Percentiles rank a stretch among this genome's conserved stretches.
Evolutionary conservation across 2,797 vertebrate genomes (phyloP).

Genomic region (Muscicapa comitata): DNA sequence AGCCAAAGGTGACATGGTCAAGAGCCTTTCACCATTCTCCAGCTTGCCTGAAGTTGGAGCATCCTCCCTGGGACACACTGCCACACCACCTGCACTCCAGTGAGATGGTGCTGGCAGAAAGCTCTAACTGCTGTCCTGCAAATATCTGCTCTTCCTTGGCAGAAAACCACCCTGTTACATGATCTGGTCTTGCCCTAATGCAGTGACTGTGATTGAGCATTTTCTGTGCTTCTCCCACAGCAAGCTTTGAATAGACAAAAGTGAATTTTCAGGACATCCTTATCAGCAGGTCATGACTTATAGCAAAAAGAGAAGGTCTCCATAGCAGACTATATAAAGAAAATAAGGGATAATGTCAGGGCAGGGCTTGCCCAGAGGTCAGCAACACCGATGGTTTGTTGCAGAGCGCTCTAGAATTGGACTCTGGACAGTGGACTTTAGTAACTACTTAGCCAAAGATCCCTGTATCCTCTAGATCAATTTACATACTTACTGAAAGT

Average conservation of each 20-base stretch:
- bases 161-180: not conserved
- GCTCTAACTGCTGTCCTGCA: not conserved
- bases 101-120: not conserved
- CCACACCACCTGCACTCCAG: accelerated
- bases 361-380: not conserved
- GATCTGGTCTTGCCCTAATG: not conserved
- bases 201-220: not conserved
- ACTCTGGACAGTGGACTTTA: not conserved
- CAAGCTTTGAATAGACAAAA: not conserved
- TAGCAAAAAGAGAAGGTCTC: not conserved
- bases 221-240: not conserved
- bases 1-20: not conserved
- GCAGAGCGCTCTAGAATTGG: not conserved
- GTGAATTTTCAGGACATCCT: not conserved
- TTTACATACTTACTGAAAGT: not conserved
- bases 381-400: not conserved
- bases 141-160: not conserved
- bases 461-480: not conserved
- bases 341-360: not conserved
- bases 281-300: not conserved
- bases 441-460: not conserved
- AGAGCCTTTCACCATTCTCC: not conserved
- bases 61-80: not conserved
- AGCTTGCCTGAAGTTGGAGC: not conserved
- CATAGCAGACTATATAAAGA: not conserved